phyloP scores from a whole-genome alignment of 2,888 invertebrate genomes.

The Synergus laeviventris region DNA sequence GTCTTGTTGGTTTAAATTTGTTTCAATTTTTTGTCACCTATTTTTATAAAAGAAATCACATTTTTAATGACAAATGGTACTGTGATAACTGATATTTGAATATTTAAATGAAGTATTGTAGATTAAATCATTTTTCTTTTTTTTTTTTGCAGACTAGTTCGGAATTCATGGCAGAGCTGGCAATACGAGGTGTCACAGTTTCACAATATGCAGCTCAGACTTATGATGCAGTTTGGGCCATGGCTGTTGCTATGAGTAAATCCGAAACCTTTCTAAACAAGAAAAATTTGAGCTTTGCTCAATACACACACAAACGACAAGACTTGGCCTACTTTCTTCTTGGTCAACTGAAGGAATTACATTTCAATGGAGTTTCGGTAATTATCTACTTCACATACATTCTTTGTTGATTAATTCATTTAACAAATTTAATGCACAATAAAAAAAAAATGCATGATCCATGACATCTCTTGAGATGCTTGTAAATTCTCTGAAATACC shows the following conservation, averaged over 20 bases:
- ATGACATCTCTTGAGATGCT: no score
- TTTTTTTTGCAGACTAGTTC: constrained; percentile 81
- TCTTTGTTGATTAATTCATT: not conserved
- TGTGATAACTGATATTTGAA: no score
- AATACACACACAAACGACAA: constrained; percentile 85
- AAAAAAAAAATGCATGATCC: no score
- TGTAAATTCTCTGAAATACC: no score
- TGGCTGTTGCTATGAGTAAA: constrained; percentile 85
- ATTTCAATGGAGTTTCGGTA: constrained; percentile 92
- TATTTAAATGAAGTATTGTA: not conserved
- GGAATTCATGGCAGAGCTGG: constrained; percentile 81
- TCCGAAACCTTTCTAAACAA: constrained; percentile 80
- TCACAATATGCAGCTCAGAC: constrained; percentile 87
- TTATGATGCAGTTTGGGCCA: constrained; percentile 95
- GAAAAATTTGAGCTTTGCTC: constrained; percentile 76
- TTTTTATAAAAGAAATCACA: no score
- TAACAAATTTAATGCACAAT: not conserved
- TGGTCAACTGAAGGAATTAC: constrained; percentile 83
- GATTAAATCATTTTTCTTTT: not conserved
- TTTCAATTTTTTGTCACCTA: no score
- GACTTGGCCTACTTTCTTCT: constrained; percentile 86
- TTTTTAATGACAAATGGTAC: no score
- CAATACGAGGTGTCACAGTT: constrained; percentile 77
- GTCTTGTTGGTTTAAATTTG: no score
- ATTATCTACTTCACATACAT: constrained; percentile 72